Conservation (phyloP, 1,140 invertebrate genomes). For the Meteorus sp. region DNA sequence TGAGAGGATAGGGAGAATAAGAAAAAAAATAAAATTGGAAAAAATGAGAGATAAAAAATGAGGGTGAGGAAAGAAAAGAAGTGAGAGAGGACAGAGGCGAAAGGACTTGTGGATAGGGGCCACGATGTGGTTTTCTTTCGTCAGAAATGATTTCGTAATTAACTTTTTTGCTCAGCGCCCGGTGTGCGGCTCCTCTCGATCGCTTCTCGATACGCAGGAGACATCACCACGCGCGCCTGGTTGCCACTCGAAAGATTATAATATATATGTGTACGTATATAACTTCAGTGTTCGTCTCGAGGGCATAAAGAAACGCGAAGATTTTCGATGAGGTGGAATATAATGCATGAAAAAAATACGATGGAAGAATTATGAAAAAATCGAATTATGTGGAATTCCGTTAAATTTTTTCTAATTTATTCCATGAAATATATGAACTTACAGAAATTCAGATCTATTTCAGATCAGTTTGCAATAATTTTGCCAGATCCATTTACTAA, state of each 20-base stretch:
- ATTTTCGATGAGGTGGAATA: no score
- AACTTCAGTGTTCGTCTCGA: background rate
- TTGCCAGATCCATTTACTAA: no score
- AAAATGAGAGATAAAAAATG: background rate
- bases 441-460: no score
- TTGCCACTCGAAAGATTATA: background rate
- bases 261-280: background rate
- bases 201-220: background rate
- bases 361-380: no score
- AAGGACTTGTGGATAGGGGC: slow-evolving; percentile 4
- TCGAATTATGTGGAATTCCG: no score
- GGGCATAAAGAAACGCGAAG: no score
- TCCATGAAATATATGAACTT: no score
- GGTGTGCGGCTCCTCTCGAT: slow-evolving; percentile 18
- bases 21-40: background rate
- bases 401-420: no score
- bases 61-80: no score
- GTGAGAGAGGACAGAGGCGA: slow-evolving; percentile 14
- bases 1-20: slow-evolving; percentile 26
- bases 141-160: slow-evolving; percentile 48
- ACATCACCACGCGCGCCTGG: slow-evolving; percentile 4
- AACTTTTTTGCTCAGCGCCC: slow-evolving; percentile 41
- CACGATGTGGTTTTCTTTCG: slow-evolving; percentile 40
- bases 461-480: no score
- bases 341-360: no score